Base-by-base conservation (phyloP, 2,888 invertebrate genomes). In the Trachelus stipa region DNA sequence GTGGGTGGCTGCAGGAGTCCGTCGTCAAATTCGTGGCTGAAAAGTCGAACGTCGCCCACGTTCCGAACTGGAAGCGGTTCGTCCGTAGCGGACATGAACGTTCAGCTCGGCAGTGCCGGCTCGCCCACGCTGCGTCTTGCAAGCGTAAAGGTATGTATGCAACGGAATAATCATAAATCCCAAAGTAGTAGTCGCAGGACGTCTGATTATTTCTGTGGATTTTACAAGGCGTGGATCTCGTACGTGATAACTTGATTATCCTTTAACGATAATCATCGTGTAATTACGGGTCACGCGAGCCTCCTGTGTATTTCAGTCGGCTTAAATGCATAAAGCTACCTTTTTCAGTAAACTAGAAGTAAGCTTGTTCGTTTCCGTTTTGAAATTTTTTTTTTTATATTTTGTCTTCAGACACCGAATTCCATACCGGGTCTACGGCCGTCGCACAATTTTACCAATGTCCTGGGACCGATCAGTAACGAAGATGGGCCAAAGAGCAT, bases 401-500 rank as follows among this genome's bases (percentile, higher is more conserved):
- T 79, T 31, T 73, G 15, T 75, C 74, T 76, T 11, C 81, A 91
- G 91, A 87, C 95, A 76, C 95, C 95, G 15, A 94, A 93, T 88
- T 92, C 95, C 37, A 94, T 95, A 84, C 95, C 95, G 30, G 95
- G 95, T 74, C 92, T 95, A 78, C 93, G 94, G 85, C 93, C 94
- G 78, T 93, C 93, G 87, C 94, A 95, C 90, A 94, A 92, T 83
- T 93, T 90, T 83, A 86, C 92, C 84, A 92, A 93, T 87, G 92
- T 93, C 75, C 91, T 93, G 68, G 92, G 92, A 68, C 89, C 91
- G 34, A 87, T 91, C 80, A 87, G 88, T 83, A 90, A 88, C 83
- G 88, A 88, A 80, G 87, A 89, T 84, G 90, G 88, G 77, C 83
- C 89, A 73, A 91, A 91, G 83, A 92, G 90, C 82, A 89, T 91